phyloP scores from a whole-genome alignment of 2,113 vertebrate genomes.

The Rynchops niger region DNA sequence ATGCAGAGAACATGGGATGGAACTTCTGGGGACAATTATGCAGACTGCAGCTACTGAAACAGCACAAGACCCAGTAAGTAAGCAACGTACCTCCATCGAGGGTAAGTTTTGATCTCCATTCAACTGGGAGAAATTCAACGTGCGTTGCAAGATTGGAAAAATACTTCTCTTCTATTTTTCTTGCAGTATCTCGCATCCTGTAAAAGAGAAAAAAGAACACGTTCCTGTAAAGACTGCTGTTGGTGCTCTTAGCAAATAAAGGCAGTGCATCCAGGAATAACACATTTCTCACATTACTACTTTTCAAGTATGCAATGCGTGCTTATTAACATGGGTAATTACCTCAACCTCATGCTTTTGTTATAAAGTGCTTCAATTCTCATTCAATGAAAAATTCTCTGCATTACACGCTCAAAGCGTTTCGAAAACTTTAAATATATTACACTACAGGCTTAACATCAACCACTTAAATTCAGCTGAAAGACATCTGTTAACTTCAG shows the following conservation, averaged over 20 bases:
- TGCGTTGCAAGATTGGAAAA: constrained; percentile 88
- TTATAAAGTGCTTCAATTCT: background rate
- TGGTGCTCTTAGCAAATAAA: background rate
- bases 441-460: background rate
- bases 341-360: background rate
- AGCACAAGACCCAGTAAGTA: background rate
- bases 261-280: background rate
- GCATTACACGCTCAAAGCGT: background rate
- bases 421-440: background rate
- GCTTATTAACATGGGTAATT: background rate
- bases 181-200: constrained; percentile 94
- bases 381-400: background rate
- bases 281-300: background rate
- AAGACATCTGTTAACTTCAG: background rate
- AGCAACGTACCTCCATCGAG: constrained; percentile 90
- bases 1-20: rapidly evolving
- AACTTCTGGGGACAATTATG: background rate
- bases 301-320: background rate
- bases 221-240: background rate
- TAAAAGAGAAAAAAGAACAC: background rate
- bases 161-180: constrained; percentile 96
- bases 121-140: constrained; percentile 96
- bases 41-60: background rate
- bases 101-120: constrained; percentile 94
- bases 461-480: background rate